Evolutionary conservation across 1,140 invertebrate genomes (phyloP).

Genomic region (Bombus waltoni): DNA sequence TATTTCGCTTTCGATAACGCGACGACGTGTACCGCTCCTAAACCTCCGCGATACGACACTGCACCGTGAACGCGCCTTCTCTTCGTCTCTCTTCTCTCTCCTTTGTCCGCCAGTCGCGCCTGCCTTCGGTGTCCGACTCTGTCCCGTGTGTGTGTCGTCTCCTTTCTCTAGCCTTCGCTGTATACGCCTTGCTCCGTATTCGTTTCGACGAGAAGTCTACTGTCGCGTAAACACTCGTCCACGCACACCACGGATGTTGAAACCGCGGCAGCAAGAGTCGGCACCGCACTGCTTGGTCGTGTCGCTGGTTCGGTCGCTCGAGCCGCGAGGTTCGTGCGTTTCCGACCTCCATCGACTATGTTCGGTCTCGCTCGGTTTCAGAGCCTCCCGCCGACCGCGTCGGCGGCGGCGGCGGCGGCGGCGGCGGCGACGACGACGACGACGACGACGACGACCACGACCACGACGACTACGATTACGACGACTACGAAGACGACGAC

Average conservation of each 20-base stretch:
- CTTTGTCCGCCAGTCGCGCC: background rate
- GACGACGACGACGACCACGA: background rate
- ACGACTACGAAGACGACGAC: background rate
- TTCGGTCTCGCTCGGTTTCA: slow-evolving; percentile 59
- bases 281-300: slow-evolving; percentile 65
- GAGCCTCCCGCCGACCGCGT: slow-evolving; percentile 57
- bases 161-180: slow-evolving; percentile 20
- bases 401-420: background rate
- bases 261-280: slow-evolving; percentile 69
- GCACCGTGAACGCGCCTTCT: slow-evolving; percentile 31
- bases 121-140: background rate
- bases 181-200: slow-evolving; percentile 22
- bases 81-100: background rate
- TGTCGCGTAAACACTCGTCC: slow-evolving; percentile 65
- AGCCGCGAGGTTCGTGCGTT: slow-evolving; percentile 63
- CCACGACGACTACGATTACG: background rate
- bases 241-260: slow-evolving; percentile 45
- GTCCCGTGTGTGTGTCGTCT: background rate
- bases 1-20: slow-evolving; percentile 41
- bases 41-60: slow-evolving; percentile 22
- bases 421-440: background rate
- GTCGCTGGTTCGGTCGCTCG: slow-evolving; percentile 64
- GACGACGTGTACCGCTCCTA: slow-evolving; percentile 43
- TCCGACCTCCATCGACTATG: slow-evolving; percentile 54
- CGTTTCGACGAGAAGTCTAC: slow-evolving; percentile 23